phyloP scores from a whole-genome alignment of 2,113 vertebrate genomes.

The Tyrannus savana region DNA sequence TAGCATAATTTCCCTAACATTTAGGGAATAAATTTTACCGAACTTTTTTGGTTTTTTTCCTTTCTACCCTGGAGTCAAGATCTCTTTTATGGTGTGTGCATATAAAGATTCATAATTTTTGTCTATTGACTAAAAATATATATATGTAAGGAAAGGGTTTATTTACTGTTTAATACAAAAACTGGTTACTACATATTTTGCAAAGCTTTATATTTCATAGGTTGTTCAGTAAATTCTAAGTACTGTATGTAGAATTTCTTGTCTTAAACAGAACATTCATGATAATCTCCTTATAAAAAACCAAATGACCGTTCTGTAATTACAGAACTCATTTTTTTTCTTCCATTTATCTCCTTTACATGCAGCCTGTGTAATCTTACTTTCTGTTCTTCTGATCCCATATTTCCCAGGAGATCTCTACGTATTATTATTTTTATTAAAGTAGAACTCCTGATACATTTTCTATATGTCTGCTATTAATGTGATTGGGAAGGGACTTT shows the following conservation, averaged over 20 bases:
- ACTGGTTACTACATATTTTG: not conserved
- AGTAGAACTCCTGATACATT: not conserved
- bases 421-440: not conserved
- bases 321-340: not conserved
- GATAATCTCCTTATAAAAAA: not conserved
- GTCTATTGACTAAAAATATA: not conserved
- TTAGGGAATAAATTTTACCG: not conserved
- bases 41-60: not conserved
- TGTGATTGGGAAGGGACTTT: not conserved
- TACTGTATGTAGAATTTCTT: not conserved
- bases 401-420: not conserved
- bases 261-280: not conserved
- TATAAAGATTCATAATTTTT: not conserved
- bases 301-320: not conserved
- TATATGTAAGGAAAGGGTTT: not conserved
- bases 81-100: not conserved
- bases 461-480: not conserved
- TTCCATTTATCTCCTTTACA: not conserved
- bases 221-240: not conserved
- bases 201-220: not conserved
- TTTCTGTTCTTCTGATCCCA: not conserved
- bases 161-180: not conserved
- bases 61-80: not conserved
- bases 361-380: not conserved
- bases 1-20: not conserved